Base-by-base conservation (phyloP, 2,113 vertebrate species). In the Hydrochoerus hydrochaeris region DNA sequence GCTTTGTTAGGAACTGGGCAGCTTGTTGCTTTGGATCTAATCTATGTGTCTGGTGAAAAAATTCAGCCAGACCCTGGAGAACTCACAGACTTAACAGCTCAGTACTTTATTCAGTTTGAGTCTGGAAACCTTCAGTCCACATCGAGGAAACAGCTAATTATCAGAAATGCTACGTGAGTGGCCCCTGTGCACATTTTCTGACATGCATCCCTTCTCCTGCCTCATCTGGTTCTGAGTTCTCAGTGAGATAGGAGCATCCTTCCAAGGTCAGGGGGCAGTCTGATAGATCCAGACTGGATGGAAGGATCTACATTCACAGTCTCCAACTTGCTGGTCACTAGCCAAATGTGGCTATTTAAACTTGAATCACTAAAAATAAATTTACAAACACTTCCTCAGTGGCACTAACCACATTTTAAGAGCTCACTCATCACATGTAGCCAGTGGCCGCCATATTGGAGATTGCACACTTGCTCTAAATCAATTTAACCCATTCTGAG, bases 161-260 rank as follows among this genome's bases (percentile, higher is more conserved):
- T 99, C 85, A 99, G 98, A 95, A 99, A 99, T 82, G 98, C 98
- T 6, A 98, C 98, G 99, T 99, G 98, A 0, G 98, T 98, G 94
- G 9, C 32, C 90, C 5, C 77, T 28, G 2, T 1, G 11, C 1
- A 0, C 8, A 1, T n/a, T 6, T 17, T 13, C 28, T 2, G 1
- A 1, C 44, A 13, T 10, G 1, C 0, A 7, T 0, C 62, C 35
- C 4, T 19, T 28, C 32, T 54, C 67, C 65, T n/a, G 12, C 62
- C 10, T 32, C 28, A 3, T 63, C 24, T 1, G 60, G 14, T 67
- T 65, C 35, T 0, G 6, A 58, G 41, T 44, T n/a, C 77, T 44
- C 49, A 19, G 19, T 0, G 30, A 71, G 69, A 3, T n/a, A 1
- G 16, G 91, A 28, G 69, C 0, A 26, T 41, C 35, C 32, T 90